These are phyloP conservation scores for Austrofundulus limnaeus DNA, from an alignment of 2,113 vertebrate species.

Conservation along the genomic window DNA sequence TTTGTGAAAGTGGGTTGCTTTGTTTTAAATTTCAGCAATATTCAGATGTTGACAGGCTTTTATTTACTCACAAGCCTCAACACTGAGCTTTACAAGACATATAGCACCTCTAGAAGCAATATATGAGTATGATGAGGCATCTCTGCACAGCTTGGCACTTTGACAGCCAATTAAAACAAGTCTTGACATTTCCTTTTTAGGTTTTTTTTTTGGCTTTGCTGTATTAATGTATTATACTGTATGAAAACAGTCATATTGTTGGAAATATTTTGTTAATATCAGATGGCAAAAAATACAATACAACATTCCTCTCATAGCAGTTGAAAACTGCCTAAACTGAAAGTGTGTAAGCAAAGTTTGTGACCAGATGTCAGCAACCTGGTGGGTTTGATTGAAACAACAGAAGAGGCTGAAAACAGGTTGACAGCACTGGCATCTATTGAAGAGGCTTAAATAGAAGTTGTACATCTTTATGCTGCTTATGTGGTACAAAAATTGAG, in stretches of 20 bases:
- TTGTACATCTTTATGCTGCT: too few species aligned
- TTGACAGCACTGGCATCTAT: too few species aligned
- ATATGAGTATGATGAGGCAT: conserved; percentile 36
- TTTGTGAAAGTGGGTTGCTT: conserved; percentile 27
- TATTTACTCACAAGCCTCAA: conserved; percentile 20
- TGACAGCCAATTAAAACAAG: conserved; percentile 59
- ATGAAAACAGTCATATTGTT: conserved; percentile 52
- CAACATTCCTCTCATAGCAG: too few species aligned
- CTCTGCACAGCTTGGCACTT: conserved; percentile 42
- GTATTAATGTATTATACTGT: conserved; percentile 42
- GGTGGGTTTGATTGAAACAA: too few species aligned
- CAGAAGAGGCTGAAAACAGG: too few species aligned
- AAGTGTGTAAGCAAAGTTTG: too few species aligned
- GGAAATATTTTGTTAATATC: conserved; percentile 26
- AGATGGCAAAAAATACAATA: conserved; percentile 23
- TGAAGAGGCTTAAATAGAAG: too few species aligned
- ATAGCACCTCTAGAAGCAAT: conserved; percentile 43
- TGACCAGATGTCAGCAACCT: too few species aligned
- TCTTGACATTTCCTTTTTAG: too few species aligned
- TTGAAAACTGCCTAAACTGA: too few species aligned
- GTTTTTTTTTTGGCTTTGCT: conserved; percentile 46
- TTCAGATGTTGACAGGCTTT: conserved; percentile 35
- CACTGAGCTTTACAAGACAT: conserved; percentile 50
- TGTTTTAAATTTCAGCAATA: conserved; percentile 25
- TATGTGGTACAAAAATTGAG: neutral